Base-by-base conservation (phyloP, 2,888 invertebrate species). In the Elgonia sp. region DNA sequence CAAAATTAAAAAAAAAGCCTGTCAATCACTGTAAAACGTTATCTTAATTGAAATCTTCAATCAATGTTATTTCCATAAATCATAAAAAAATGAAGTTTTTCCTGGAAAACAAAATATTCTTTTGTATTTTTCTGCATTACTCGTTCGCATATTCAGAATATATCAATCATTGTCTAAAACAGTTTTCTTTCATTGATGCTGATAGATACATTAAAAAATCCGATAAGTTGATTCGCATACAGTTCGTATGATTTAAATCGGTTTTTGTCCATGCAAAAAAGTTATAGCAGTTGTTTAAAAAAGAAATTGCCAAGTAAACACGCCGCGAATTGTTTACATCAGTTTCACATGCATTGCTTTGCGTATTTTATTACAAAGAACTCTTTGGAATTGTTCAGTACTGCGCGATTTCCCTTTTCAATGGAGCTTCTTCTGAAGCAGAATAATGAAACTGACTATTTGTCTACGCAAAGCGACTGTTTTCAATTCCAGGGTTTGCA, bases 281-380 rank as follows among this genome's bases (percentile, higher is more conserved):
- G 85, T 75, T 65, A 29, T 29, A 29, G 1, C 29, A 21, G 80
- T 70, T 86, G 80, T 86, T 86, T 86, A 75, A 80, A 62, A 70
- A 73, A 67, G 80, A 75, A 86, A 84, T 79, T 72, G 84, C 73
- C 79, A 72, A 63, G 72, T 72, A 84, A 84, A 84, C 79, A 65
- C 65, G 65, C 65, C 72, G 55, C 55, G 29, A 70, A 79, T 77
- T 63, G 84, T 84, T 84, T 77, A 55, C 77, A 53, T 65, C 21
- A 67, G 73, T 60, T 73, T 67, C 60, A 57, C 83, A 40, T n/a
- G 50, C 40, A 21, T 12, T 18, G 60, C 60, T 75, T 62, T 69
- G 69, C 76, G 39, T 40, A 40, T 83, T 76, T 69, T 69, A 70
- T 84, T 70, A 84, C 70, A 77, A 39, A 8, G 46, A 42, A 62